These are phyloP conservation scores for Nephrotoma flavescens DNA, from an alignment of 2,888 invertebrate genomes.

Conservation along the genomic window DNA sequence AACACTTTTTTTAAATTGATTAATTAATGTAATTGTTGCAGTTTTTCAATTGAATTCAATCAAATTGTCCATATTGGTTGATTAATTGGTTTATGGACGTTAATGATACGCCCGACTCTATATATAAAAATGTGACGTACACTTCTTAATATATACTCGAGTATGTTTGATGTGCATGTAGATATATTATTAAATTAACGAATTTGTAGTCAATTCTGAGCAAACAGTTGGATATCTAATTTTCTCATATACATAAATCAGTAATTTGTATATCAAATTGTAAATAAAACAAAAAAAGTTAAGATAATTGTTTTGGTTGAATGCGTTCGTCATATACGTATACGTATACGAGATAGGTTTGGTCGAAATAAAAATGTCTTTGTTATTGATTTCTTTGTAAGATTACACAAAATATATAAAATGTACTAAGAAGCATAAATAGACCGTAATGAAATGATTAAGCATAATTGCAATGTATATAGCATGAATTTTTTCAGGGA, in stretches of 20 bases:
- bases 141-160: neutral
- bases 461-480: neutral
- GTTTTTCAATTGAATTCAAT: neutral
- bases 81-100: neutral
- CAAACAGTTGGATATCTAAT: neutral
- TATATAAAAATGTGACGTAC: neutral
- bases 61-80: neutral
- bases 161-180: neutral
- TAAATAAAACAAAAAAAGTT: neutral
- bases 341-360: neutral
- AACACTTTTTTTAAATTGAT: neutral
- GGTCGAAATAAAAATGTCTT: neutral
- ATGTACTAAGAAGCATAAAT: neutral
- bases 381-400: neutral
- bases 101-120: neutral
- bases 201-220: neutral
- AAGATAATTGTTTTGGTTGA: neutral
- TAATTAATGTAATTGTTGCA: neutral
- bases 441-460: neutral
- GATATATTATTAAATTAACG: neutral
- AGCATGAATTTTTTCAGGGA: neutral
- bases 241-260: neutral
- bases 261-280: neutral
- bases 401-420: neutral
- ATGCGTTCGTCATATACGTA: neutral